A percentile compares a stretch with the other conserved stretches of the same genome.
phyloP scores from a whole-genome alignment of 2,113 vertebrate genomes.

The Serinus canaria region DNA sequence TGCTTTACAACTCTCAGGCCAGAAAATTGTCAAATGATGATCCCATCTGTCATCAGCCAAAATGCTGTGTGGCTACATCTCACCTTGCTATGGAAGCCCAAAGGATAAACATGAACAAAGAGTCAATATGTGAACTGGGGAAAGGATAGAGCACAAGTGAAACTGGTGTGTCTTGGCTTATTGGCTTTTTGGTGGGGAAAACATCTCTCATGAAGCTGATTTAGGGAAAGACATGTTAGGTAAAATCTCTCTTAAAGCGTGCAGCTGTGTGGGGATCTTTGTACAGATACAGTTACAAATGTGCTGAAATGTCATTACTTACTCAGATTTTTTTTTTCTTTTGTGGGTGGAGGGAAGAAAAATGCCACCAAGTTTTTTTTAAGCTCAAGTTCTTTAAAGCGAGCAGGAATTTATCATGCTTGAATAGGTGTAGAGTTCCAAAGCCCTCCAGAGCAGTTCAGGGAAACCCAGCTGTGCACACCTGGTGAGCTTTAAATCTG shows the following conservation, averaged over 20 bases:
- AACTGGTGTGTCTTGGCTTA: not conserved
- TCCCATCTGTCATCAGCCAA: not conserved
- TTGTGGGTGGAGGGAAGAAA: not conserved
- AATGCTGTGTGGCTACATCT: not conserved
- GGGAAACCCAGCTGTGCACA: constrained; percentile 44
- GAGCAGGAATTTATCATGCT: constrained; percentile 13
- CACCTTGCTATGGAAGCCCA: not conserved
- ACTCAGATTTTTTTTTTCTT: not conserved
- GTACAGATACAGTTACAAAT: not conserved
- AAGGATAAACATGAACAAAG: not conserved
- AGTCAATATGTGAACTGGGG: not conserved
- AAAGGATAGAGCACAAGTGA: not conserved
- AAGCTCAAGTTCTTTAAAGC: not conserved
- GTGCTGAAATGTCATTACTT: not conserved
- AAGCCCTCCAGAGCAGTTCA: constrained; percentile 10
- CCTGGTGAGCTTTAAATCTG: constrained; percentile 55
- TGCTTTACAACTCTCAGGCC: not conserved
- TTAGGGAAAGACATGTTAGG: not conserved
- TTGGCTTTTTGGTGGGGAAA: not conserved
- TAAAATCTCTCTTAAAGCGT: not conserved
- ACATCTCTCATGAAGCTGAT: not conserved
- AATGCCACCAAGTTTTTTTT: not conserved
- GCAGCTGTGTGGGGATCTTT: not conserved
- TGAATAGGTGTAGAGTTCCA: constrained; percentile 37
- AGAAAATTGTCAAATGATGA: not conserved